Evolutionary conservation across 2,113 vertebrate genomes (phyloP).

Genomic region (Neotragus pygmaeus): DNA sequence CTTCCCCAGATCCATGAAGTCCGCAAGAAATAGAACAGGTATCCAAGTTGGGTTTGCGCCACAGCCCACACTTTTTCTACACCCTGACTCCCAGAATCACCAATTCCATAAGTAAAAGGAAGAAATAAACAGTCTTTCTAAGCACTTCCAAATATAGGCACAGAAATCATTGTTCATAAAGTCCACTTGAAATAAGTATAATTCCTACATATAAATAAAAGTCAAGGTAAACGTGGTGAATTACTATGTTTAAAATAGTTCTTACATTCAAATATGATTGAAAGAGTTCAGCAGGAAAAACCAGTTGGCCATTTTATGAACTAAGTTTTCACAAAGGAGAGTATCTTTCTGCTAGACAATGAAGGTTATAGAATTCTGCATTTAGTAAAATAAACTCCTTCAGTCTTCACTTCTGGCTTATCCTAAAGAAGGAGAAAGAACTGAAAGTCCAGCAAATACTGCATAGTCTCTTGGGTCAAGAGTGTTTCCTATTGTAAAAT

Average conservation of each 20-base stretch:
- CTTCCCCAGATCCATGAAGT: not conserved
- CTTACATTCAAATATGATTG: not conserved
- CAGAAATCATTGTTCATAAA: not conserved
- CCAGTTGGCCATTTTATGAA: not conserved
- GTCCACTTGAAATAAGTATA: not conserved
- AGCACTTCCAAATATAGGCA: not conserved
- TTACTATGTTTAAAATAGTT: not conserved
- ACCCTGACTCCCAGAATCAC: not conserved
- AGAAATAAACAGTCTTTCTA: not conserved
- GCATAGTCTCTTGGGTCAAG: not conserved
- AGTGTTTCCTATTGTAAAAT: not conserved
- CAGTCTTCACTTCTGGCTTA: not conserved
- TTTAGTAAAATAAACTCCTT: not conserved
- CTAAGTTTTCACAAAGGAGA: not conserved
- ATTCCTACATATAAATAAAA: not conserved
- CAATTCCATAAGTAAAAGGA: not conserved
- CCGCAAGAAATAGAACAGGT: not conserved
- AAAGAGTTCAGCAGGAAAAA: not conserved
- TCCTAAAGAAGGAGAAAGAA: not conserved
- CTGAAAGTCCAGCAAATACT: not conserved
- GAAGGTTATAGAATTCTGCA: not conserved
- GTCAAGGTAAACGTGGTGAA: not conserved
- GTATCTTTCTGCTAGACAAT: not conserved
- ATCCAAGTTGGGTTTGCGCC: not conserved
- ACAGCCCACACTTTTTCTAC: not conserved